phyloP scores from a whole-genome alignment of 2,113 vertebrate genomes.

The Hippolais icterina region DNA sequence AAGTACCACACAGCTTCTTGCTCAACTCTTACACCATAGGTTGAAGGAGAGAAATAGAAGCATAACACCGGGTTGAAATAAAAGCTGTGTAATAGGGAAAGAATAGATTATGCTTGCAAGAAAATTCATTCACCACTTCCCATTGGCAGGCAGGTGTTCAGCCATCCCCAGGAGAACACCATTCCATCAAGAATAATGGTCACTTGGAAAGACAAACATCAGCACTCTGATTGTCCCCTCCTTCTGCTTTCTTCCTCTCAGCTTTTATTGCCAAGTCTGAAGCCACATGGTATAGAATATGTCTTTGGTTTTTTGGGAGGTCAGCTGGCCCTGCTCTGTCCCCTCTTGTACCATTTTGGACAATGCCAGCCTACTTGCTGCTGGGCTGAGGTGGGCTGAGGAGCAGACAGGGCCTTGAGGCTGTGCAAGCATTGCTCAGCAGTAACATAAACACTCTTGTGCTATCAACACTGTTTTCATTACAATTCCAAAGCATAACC shows the following conservation, averaged over 20 bases:
- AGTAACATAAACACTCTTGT: background rate
- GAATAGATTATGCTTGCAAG: background rate
- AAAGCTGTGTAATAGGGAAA: background rate
- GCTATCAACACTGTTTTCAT: background rate
- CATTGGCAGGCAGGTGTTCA: background rate
- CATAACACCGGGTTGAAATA: background rate
- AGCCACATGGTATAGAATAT: background rate
- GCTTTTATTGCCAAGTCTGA: background rate
- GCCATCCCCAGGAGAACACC: background rate
- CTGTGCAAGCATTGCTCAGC: background rate
- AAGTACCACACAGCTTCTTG: background rate
- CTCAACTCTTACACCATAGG: background rate
- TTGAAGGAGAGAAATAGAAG: background rate
- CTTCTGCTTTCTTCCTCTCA: background rate
- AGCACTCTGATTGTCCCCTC: accelerated
- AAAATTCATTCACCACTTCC: background rate
- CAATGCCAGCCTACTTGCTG: background rate
- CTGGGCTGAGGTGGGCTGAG: background rate
- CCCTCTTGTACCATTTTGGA: background rate
- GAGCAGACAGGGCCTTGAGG: background rate
- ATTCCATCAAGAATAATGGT: accelerated
- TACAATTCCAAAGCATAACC: background rate
- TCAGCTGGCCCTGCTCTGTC: background rate
- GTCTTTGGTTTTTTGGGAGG: background rate
- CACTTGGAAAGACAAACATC: background rate